A percentile compares a stretch with the other conserved stretches of the same genome.
Conservation (phyloP, 2,888 invertebrate genomes). For the Phalera bucephala region DNA sequence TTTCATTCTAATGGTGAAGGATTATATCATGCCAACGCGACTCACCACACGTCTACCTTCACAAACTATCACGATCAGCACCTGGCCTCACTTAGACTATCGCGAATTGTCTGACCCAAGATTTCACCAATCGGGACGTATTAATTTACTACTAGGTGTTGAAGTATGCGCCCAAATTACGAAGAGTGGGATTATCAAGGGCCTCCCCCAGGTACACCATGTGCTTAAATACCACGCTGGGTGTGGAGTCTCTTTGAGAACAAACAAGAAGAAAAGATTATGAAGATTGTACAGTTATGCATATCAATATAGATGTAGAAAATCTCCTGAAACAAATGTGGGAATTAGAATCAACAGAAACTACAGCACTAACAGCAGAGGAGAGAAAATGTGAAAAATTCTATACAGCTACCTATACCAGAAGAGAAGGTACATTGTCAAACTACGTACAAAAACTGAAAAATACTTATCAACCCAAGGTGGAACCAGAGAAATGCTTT, state of each 20-base stretch:
- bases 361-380: neutral
- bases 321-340: slow-evolving; percentile 2
- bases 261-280: neutral
- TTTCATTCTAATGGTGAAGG: neutral
- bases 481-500: too few species aligned
- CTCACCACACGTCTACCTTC: slow-evolving; percentile 2
- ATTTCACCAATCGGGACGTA: slow-evolving; percentile 8
- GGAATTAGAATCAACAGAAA: too few species aligned
- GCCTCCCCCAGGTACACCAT: slow-evolving; percentile 18
- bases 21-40: slow-evolving; percentile 4
- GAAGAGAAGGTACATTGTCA: neutral
- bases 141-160: slow-evolving; percentile 18
- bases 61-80: neutral
- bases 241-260: slow-evolving; percentile 17
- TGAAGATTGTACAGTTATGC: slow-evolving; percentile 2
- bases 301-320: neutral
- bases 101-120: slow-evolving; percentile 17
- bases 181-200: slow-evolving; percentile 10
- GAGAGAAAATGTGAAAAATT: slow-evolving; percentile 1
- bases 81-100: slow-evolving; percentile 11
- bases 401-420: slow-evolving; percentile 16
- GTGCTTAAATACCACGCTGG: slow-evolving; percentile 13
- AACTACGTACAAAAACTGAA: slow-evolving; percentile 6
- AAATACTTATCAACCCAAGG: too few species aligned
- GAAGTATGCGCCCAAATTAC: slow-evolving; percentile 16